Conservation (phyloP, 2,113 vertebrate genomes). For the Ceratotherium simum region DNA sequence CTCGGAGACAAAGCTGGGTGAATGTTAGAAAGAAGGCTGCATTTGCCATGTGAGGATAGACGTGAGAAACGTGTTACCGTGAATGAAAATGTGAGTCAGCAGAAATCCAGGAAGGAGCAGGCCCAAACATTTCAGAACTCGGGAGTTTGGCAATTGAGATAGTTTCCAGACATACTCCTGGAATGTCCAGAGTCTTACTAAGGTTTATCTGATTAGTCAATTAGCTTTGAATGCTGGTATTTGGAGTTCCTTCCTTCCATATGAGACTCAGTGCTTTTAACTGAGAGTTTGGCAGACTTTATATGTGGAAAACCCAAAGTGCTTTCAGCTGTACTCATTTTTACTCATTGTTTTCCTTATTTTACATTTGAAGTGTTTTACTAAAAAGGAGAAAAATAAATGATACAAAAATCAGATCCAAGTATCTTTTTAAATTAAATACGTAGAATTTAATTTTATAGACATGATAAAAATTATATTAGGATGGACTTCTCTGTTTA, state of each 20-base stretch:
- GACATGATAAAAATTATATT: slow-evolving; percentile 59
- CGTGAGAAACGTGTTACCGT: not conserved
- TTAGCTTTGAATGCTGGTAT: slow-evolving; percentile 36
- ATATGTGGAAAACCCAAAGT: not conserved
- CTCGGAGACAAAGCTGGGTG: not conserved
- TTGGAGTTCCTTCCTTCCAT: slow-evolving; percentile 22
- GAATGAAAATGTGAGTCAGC: slow-evolving; percentile 13
- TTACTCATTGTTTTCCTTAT: not conserved
- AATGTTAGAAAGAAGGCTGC: not conserved
- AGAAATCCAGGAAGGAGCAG: not conserved
- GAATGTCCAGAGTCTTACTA: slow-evolving; percentile 39
- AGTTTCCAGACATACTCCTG: slow-evolving; percentile 47
- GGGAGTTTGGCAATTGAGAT: slow-evolving; percentile 37
- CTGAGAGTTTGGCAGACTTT: not conserved
- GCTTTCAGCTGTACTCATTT: not conserved
- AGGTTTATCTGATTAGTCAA: slow-evolving; percentile 45
- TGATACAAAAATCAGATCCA: slow-evolving; percentile 33
- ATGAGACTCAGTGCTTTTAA: slow-evolving; percentile 25
- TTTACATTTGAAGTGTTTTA: not conserved
- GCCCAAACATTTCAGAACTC: not conserved
- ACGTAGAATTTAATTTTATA: slow-evolving; percentile 30
- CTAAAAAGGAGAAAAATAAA: not conserved
- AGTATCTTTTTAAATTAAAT: not conserved
- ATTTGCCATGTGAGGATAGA: not conserved
- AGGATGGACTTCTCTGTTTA: slow-evolving; percentile 33